Conservation (phyloP, 2,797 vertebrate genomes). For the Acestrorhynchus altus region DNA sequence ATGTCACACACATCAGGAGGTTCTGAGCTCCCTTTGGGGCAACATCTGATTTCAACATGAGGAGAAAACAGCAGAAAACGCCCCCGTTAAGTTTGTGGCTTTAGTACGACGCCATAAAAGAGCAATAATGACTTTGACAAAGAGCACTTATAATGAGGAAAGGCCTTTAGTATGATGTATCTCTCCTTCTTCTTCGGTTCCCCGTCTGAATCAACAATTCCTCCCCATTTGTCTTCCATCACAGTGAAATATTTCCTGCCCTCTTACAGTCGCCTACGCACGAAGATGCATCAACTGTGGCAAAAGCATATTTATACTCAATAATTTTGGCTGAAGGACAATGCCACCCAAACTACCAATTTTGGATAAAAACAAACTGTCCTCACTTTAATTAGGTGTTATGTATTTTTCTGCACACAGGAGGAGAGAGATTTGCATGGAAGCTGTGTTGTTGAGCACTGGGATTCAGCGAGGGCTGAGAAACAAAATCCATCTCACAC, state of each 20-base stretch:
- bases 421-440: too few species aligned
- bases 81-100: not conserved
- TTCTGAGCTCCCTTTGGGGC: not conserved
- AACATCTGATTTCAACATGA: conserved; percentile 2
- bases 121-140: conserved; percentile 4
- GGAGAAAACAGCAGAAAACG: not conserved
- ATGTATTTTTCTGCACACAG: too few species aligned
- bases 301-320: conserved; percentile 11
- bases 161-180: not conserved
- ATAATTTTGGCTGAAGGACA: not conserved
- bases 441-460: too few species aligned
- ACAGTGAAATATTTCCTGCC: not conserved
- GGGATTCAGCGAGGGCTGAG: too few species aligned
- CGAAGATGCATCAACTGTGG: not conserved
- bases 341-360: not conserved
- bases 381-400: too few species aligned
- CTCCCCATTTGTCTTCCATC: not conserved
- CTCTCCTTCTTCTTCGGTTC: not conserved
- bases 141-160: conserved; percentile 1
- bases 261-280: not conserved
- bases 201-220: not conserved
- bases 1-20: conserved; percentile 21
- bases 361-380: too few species aligned
- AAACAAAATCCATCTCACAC: too few species aligned
- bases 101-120: not conserved